Conservation (phyloP, 2,113 vertebrate genomes). For the Campylomormyrus tamandua region DNA sequence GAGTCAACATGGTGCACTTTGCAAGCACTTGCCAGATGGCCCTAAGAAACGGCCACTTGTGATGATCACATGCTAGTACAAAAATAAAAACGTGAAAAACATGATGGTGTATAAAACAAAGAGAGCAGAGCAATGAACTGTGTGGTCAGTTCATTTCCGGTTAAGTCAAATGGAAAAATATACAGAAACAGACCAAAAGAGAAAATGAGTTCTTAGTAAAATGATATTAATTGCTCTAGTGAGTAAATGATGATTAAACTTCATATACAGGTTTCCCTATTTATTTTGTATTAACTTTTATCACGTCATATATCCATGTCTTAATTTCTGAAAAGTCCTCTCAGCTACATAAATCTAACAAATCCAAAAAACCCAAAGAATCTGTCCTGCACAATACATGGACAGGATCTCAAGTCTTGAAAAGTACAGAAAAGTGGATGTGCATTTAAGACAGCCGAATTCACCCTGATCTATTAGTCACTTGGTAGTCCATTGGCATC, state of each 20-base stretch:
- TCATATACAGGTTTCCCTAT: background rate
- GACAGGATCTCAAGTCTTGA: background rate
- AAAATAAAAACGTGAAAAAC: background rate
- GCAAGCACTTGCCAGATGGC: background rate
- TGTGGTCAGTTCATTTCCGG: background rate
- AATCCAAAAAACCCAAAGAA: background rate
- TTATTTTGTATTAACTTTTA: background rate
- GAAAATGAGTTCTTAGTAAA: background rate
- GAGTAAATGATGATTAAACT: background rate
- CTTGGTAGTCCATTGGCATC: background rate
- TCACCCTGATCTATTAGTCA: background rate
- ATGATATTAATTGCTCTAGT: background rate
- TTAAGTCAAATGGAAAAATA: background rate
- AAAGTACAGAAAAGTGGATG: background rate
- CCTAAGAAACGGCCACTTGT: background rate
- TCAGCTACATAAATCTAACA: background rate
- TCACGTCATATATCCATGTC: background rate
- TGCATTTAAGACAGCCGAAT: background rate
- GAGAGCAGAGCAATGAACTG: background rate
- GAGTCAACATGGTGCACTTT: background rate
- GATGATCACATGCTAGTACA: background rate
- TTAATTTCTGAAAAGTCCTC: background rate
- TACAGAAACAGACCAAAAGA: background rate
- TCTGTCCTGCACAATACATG: background rate
- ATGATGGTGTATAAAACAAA: background rate